These are phyloP conservation scores for Sula dactylatra DNA, from an alignment of 2,113 vertebrate species.

Conservation along the genomic window DNA sequence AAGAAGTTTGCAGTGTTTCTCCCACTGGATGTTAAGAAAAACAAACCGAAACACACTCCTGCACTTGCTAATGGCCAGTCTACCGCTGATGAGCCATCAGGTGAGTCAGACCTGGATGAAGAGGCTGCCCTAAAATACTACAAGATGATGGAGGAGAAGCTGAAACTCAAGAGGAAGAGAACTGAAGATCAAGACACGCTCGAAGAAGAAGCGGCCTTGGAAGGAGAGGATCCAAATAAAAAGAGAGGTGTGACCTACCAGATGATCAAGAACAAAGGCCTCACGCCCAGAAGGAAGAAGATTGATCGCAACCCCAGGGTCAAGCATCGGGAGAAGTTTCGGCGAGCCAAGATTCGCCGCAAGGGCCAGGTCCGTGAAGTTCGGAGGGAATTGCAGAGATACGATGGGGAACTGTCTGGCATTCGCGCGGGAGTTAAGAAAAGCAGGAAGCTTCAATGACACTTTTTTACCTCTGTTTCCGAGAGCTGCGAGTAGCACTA, in stretches of 20 bases:
- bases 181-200: not conserved
- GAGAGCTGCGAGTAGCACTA: accelerated
- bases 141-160: slow-evolving; percentile 57
- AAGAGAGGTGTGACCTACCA: slow-evolving; percentile 78
- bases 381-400: slow-evolving; percentile 81
- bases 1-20: not conserved
- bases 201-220: not conserved
- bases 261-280: slow-evolving; percentile 84
- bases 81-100: not conserved
- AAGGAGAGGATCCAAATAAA: slow-evolving; percentile 36
- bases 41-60: not conserved
- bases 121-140: slow-evolving; percentile 82
- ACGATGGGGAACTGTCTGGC: slow-evolving; percentile 88
- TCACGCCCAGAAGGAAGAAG: slow-evolving; percentile 93
- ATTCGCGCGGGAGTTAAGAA: slow-evolving; percentile 96
- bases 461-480: accelerated
- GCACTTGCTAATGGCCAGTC: not conserved
- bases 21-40: not conserved
- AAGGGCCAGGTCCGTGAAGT: slow-evolving; percentile 93
- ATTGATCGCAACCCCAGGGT: slow-evolving; percentile 95
- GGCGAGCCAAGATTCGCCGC: slow-evolving; percentile 89
- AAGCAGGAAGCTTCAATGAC: slow-evolving; percentile 88
- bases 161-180: slow-evolving; percentile 72
- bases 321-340: slow-evolving; percentile 93
- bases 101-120: slow-evolving; percentile 75